phyloP scores from a whole-genome alignment of 2,797 vertebrate species.

The Lepilemur septentrionalis region DNA sequence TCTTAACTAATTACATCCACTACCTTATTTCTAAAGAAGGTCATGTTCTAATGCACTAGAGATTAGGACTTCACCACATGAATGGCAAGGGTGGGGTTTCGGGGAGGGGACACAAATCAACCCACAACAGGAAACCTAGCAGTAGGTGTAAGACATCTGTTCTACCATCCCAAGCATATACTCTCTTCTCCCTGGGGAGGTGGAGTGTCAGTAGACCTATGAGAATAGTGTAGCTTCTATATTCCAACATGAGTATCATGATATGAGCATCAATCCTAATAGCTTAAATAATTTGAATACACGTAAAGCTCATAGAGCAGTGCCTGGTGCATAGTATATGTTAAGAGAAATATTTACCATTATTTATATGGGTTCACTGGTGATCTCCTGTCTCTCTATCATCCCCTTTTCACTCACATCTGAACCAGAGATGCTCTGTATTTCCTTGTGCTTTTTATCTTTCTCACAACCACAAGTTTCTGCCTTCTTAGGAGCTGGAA shows the following conservation, averaged over 20 bases:
- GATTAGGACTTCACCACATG: background rate
- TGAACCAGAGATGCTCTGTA: background rate
- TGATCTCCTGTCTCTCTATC: background rate
- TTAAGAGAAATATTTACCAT: background rate
- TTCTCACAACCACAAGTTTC: background rate
- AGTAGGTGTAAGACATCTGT: background rate
- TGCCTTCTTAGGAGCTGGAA: background rate
- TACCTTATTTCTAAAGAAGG: background rate
- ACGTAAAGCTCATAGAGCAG: background rate
- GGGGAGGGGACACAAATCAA: background rate
- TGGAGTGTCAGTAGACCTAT: background rate
- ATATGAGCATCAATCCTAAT: background rate
- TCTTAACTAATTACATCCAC: background rate
- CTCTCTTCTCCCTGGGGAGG: background rate
- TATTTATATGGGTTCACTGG: background rate
- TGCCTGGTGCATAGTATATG: background rate
- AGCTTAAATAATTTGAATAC: background rate
- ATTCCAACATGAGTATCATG: background rate
- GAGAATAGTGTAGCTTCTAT: background rate
- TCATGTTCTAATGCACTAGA: background rate
- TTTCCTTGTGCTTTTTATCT: background rate
- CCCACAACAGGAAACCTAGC: background rate
- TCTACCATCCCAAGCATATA: background rate
- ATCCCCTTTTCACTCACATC: background rate
- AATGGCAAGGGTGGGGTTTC: background rate